phyloP scores from a whole-genome alignment of 2,113 vertebrate species.

The Vireo altiloquus region DNA sequence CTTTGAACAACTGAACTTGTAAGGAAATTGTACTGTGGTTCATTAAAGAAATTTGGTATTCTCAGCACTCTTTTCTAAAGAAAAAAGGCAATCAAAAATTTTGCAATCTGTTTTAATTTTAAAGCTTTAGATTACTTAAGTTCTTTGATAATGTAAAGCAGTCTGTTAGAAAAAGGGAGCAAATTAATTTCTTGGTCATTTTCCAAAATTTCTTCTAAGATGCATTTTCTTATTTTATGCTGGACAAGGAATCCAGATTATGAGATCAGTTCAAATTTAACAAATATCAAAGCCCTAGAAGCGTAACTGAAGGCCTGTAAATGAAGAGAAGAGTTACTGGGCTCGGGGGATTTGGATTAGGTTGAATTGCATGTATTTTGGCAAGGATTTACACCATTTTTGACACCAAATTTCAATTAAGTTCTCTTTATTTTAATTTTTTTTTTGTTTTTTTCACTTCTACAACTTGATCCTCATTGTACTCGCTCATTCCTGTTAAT shows the following conservation, averaged over 20 bases:
- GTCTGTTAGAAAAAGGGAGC: not conserved
- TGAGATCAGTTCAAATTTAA: not conserved
- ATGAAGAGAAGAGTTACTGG: not conserved
- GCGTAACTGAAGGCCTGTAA: not conserved
- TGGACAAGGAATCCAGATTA: not conserved
- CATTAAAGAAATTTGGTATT: constrained; percentile 8
- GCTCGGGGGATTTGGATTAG: not conserved
- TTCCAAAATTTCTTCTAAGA: not conserved
- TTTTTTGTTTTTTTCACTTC: not conserved
- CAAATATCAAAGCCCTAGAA: not conserved
- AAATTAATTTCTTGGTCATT: not conserved
- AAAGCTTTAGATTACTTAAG: constrained; percentile 30
- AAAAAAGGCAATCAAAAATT: not conserved
- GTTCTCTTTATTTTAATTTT: not conserved
- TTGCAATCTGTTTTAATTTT: constrained; percentile 9
- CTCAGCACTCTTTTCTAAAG: not conserved
- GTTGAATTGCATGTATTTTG: not conserved
- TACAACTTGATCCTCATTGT: not conserved
- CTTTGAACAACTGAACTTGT: constrained; percentile 24
- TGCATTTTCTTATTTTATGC: not conserved
- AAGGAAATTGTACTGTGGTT: not conserved
- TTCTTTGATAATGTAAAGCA: not conserved
- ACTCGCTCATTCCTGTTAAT: not conserved
- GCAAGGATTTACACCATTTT: not conserved
- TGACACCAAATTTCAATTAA: not conserved